Evolutionary conservation across 1,140 invertebrate genomes (phyloP).

Genomic region (Scaptodrosophila lebanonensis): DNA sequence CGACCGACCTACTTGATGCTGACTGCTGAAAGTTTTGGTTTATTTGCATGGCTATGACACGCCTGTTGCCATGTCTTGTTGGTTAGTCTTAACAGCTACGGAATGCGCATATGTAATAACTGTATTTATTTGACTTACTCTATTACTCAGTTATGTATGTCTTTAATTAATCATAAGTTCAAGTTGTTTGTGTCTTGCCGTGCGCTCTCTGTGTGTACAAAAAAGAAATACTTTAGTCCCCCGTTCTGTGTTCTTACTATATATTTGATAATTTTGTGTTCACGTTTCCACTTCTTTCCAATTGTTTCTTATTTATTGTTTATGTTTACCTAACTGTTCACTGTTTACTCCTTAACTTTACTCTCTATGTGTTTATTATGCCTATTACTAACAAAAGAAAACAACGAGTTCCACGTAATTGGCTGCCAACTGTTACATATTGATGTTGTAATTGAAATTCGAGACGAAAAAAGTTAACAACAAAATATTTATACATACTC

Average conservation of each 20-base stretch:
- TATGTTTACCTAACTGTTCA: conserved; percentile 44
- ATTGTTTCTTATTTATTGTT: conserved; percentile 41
- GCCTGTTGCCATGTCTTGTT: too few relatives aligned
- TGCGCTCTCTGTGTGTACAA: conserved; percentile 25
- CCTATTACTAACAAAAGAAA: conserved; percentile 26
- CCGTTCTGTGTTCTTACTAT: conserved; percentile 15
- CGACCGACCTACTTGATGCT: too few relatives aligned
- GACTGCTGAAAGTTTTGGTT: too few relatives aligned
- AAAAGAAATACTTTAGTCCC: too few relatives aligned
- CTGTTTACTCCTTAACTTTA: conserved; percentile 39
- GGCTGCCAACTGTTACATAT: conserved; percentile 43
- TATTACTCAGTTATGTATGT: too few relatives aligned
- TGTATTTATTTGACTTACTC: background rate
- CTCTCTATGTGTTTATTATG: conserved; percentile 51
- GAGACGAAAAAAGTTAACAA: too few relatives aligned
- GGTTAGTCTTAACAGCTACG: conserved; percentile 8
- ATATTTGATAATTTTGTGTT: conserved; percentile 10
- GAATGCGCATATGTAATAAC: conserved; percentile 33
- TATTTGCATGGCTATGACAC: too few relatives aligned
- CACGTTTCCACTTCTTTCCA: conserved; percentile 26
- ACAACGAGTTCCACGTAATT: conserved; percentile 27
- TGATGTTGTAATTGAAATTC: conserved; percentile 60
- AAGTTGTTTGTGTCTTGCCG: conserved; percentile 48
- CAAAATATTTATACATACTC: too few relatives aligned
- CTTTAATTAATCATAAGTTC: conserved; percentile 9